A percentile compares a stretch with the other conserved stretches of the same genome.
Evolutionary conservation across 1,140 invertebrate species (phyloP).

Genomic region (Solen grandis): DNA sequence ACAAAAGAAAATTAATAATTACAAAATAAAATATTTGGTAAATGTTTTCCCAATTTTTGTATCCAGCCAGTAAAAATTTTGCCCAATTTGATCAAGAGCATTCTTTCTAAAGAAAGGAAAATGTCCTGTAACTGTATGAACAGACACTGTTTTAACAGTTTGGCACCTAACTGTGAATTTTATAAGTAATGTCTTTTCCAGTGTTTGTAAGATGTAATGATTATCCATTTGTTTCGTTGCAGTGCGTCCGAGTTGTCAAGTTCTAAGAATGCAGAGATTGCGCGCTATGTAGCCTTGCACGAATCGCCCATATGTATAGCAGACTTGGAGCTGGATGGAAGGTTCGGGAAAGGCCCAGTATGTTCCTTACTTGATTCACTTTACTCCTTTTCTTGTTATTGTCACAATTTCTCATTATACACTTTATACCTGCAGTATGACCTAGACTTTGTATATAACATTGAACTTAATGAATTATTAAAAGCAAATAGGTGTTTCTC

Average conservation of each 20-base stretch:
- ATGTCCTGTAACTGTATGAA: background rate
- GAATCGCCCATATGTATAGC: slow-evolving; percentile 92
- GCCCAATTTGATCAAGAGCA: background rate
- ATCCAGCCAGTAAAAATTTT: background rate
- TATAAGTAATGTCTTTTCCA: background rate
- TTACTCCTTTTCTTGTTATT: background rate
- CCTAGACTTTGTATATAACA: no score
- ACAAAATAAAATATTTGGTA: no score
- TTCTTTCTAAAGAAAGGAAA: background rate
- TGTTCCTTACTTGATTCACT: slow-evolving; percentile 29
- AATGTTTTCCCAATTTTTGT: background rate
- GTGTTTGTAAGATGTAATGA: background rate
- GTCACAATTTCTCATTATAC: no score
- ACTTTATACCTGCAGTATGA: no score
- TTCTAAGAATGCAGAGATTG: slow-evolving; percentile 70
- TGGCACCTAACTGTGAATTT: background rate
- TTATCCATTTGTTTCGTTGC: slow-evolving; percentile 42
- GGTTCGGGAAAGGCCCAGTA: slow-evolving; percentile 76
- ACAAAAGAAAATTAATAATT: no score
- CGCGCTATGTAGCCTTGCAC: slow-evolving; percentile 66
- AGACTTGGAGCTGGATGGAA: slow-evolving; percentile 92
- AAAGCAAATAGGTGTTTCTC: no score
- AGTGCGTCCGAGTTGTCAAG: slow-evolving; percentile 62
- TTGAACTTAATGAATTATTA: no score
- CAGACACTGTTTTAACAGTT: background rate